Evolutionary conservation across 2,797 vertebrate genomes (phyloP).

Genomic region (Sylvilagus floridanus): DNA sequence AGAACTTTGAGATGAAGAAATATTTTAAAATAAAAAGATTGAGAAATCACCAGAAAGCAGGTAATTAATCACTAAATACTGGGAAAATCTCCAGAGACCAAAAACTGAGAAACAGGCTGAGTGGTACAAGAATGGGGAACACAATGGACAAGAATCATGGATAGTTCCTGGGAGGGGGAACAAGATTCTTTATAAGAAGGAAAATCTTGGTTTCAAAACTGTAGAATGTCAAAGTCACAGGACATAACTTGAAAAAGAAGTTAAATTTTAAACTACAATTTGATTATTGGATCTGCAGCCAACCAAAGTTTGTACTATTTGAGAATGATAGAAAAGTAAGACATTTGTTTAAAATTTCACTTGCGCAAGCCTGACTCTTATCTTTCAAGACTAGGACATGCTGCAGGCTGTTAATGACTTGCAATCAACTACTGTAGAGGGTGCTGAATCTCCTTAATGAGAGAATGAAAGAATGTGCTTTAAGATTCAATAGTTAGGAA

Average conservation of each 20-base stretch:
- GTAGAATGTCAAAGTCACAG: background rate
- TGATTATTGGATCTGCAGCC: background rate
- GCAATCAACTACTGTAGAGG: conserved; percentile 2
- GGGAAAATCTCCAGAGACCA: conserved; percentile 73
- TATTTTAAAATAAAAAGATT: conserved; percentile 71
- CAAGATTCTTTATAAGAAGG: conserved; percentile 3
- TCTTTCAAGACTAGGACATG: conserved; percentile 46
- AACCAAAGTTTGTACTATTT: background rate
- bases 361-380: conserved; percentile 51
- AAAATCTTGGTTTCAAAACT: background rate
- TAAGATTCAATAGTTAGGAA: conserved; percentile 23
- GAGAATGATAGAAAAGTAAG: conserved; percentile 11
- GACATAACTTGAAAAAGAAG: conserved; percentile 40
- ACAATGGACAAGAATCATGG: conserved; percentile 72
- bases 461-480: conserved; percentile 45
- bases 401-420: conserved; percentile 57
- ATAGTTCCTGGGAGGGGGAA: background rate
- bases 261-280: conserved; percentile 10
- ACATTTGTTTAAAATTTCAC: conserved; percentile 57
- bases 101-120: conserved; percentile 76
- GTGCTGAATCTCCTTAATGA: conserved; percentile 66
- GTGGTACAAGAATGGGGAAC: conserved; percentile 37
- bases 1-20: conserved; percentile 40
- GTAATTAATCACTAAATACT: conserved; percentile 80
- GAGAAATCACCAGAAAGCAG: conserved; percentile 77